Evolutionary conservation across 1,140 invertebrate species (phyloP).

Genomic region (Drosophila ficusphila): DNA sequence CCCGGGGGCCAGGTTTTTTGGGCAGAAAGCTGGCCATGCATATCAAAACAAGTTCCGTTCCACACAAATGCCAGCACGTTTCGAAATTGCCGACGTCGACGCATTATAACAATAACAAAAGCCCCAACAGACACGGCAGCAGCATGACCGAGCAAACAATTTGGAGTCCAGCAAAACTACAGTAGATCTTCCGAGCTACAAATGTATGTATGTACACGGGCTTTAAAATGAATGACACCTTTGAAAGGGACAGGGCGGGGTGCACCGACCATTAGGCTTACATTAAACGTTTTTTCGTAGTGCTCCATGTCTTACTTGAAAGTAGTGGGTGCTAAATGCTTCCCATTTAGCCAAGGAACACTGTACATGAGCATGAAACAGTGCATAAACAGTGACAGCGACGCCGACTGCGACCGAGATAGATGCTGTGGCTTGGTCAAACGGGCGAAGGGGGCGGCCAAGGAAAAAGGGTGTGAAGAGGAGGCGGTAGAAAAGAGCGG

Average conservation of each 20-base stretch:
- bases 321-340: background rate
- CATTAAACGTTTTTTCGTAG: too few relatives aligned
- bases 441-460: background rate
- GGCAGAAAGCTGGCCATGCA: conserved; percentile 55
- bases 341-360: background rate
- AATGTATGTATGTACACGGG: too few relatives aligned
- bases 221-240: background rate
- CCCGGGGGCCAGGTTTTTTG: conserved; percentile 45
- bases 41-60: conserved; percentile 80
- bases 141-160: conserved; percentile 50
- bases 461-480: background rate
- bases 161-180: conserved; percentile 27
- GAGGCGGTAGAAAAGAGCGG: conserved; percentile 1
- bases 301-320: too few relatives aligned
- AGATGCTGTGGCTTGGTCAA: background rate
- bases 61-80: conserved; percentile 80
- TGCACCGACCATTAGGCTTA: background rate
- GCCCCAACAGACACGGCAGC: conserved; percentile 23
- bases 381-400: conserved; percentile 61
- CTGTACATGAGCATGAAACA: conserved; percentile 53
- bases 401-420: conserved; percentile 4
- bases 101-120: conserved; percentile 80
- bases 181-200: background rate
- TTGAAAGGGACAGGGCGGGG: background rate
- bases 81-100: conserved; percentile 67